Evolutionary conservation across 2,113 vertebrate species (phyloP).

Genomic region (Condylura cristata): DNA sequence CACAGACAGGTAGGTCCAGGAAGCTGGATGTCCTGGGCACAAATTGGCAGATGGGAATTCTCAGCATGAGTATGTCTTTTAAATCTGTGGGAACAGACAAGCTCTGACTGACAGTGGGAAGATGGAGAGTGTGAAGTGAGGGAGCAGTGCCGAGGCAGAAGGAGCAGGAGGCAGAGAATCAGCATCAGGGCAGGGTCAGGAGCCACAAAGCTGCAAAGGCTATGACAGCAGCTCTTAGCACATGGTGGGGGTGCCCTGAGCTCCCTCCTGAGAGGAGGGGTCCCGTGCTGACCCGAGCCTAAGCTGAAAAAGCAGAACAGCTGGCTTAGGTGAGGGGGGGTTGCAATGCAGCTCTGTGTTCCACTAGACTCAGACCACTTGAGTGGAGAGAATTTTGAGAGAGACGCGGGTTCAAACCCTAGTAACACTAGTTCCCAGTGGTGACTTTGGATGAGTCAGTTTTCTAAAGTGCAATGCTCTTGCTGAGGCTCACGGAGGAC

Average conservation of each 20-base stretch:
- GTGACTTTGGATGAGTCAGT: background rate
- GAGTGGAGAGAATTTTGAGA: background rate
- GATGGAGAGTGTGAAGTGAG: no score
- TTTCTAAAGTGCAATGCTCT: background rate
- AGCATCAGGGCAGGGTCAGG: background rate
- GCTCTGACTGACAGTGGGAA: background rate
- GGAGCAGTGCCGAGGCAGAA: background rate
- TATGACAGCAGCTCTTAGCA: rapidly evolving
- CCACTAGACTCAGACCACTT: rapidly evolving
- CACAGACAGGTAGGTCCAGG: background rate
- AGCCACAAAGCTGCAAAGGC: rapidly evolving
- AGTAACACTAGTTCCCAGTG: no score
- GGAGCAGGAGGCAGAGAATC: background rate
- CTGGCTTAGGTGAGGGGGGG: rapidly evolving
- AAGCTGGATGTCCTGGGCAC: background rate
- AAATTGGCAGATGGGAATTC: background rate
- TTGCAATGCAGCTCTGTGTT: rapidly evolving
- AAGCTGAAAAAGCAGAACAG: background rate
- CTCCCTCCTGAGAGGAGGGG: background rate
- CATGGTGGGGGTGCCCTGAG: rapidly evolving
- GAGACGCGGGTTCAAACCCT: background rate
- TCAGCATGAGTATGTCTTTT: background rate
- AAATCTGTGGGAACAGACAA: background rate
- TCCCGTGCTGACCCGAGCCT: rapidly evolving
- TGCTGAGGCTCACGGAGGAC: no score